phyloP scores from a whole-genome alignment of 2,797 vertebrate species.

The Esox lucius region DNA sequence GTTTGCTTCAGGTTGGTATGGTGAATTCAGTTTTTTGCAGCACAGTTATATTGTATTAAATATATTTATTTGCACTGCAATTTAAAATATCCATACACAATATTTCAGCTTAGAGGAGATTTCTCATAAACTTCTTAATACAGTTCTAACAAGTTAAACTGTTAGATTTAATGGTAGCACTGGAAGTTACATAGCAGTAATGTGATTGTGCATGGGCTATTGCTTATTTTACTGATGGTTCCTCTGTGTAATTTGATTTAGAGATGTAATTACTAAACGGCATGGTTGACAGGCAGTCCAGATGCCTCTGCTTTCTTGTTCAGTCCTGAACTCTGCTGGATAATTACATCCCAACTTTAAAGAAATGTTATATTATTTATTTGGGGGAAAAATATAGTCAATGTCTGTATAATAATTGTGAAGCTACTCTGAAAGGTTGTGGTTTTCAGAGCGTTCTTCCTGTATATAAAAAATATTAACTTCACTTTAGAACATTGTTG shows the following conservation, averaged over 20 bases:
- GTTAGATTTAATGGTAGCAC: neutral
- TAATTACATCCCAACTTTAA: neutral
- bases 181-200: neutral
- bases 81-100: neutral
- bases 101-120: neutral
- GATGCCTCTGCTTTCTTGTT: neutral
- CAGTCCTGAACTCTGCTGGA: neutral
- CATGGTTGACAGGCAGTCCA: neutral
- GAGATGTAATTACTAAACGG: neutral
- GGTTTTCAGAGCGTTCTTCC: too few relatives aligned
- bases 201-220: constrained; percentile 1
- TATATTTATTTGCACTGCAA: neutral
- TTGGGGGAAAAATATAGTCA: too few relatives aligned
- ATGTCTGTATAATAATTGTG: too few relatives aligned
- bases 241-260: neutral
- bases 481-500: too few relatives aligned
- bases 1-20: neutral
- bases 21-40: neutral
- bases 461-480: too few relatives aligned
- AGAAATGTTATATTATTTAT: neutral
- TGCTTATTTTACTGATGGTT: neutral
- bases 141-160: neutral
- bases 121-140: too few relatives aligned
- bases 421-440: too few relatives aligned
- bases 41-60: neutral